A percentile compares a stretch with the other conserved stretches of the same genome.
phyloP scores from a whole-genome alignment of 2,797 vertebrate genomes.

The Botia kubotai region DNA sequence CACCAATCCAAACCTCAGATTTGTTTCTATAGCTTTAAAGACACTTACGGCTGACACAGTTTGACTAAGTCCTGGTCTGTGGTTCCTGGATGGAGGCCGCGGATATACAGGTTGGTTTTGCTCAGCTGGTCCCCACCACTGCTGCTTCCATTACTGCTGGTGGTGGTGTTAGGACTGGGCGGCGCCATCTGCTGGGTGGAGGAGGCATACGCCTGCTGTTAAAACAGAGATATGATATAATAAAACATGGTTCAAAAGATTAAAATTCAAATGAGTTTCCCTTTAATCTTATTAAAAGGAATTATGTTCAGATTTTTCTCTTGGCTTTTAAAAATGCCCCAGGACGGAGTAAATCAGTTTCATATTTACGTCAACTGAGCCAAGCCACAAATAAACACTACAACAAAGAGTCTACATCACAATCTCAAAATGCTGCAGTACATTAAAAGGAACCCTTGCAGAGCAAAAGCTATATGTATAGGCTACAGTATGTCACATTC shows the following conservation, averaged over 20 bases:
- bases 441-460: no score
- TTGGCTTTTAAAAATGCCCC: not conserved
- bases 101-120: constrained; percentile 95
- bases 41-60: constrained; percentile 92
- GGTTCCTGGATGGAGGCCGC: constrained; percentile 91
- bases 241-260: constrained; percentile 2
- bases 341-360: not conserved
- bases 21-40: not conserved
- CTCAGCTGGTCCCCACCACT: constrained; percentile 86
- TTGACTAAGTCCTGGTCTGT: constrained; percentile 95
- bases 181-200: constrained; percentile 89
- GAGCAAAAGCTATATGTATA: not conserved
- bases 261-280: not conserved
- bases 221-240: constrained; percentile 30
- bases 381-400: not conserved
- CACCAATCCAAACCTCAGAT: not conserved
- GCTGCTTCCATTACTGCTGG: constrained; percentile 68
- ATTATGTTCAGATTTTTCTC: not conserved
- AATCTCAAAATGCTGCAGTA: not conserved
- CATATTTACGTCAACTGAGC: not conserved
- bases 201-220: constrained; percentile 87
- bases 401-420: constrained; percentile 2
- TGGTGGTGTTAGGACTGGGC: constrained; percentile 85
- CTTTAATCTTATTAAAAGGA: not conserved
- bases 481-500: no score